Conservation (phyloP, 1,140 invertebrate genomes). For the Antheraea pernyi region DNA sequence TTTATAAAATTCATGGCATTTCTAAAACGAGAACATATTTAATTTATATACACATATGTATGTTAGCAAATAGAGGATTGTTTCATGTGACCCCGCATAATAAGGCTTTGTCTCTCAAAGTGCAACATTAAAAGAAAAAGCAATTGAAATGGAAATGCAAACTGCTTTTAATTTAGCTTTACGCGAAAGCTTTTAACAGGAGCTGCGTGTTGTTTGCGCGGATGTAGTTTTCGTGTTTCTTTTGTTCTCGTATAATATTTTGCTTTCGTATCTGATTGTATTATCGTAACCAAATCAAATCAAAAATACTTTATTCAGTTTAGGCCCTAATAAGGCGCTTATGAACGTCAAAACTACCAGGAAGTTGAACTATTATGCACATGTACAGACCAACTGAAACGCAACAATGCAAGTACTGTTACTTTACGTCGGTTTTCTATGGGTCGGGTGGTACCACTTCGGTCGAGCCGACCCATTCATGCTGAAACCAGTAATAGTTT, state of each 20-base stretch:
- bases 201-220: background rate
- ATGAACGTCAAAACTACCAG: no score
- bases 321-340: no score
- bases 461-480: no score
- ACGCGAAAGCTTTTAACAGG: conserved; percentile 4
- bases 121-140: conserved; percentile 9
- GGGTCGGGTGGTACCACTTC: no score
- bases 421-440: no score
- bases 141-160: conserved; percentile 12
- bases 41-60: background rate
- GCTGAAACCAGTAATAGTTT: no score
- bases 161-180: background rate
- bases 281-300: no score
- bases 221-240: background rate
- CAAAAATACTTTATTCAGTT: no score
- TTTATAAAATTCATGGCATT: background rate
- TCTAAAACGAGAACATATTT: background rate
- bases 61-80: background rate
- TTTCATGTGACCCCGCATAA: background rate
- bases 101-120: conserved; percentile 6
- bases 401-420: no score
- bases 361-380: no score
- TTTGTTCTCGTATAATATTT: background rate
- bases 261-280: no score
- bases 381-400: no score